phyloP scores from a whole-genome alignment of 2,113 vertebrate genomes.

The Diadophis punctatus region DNA sequence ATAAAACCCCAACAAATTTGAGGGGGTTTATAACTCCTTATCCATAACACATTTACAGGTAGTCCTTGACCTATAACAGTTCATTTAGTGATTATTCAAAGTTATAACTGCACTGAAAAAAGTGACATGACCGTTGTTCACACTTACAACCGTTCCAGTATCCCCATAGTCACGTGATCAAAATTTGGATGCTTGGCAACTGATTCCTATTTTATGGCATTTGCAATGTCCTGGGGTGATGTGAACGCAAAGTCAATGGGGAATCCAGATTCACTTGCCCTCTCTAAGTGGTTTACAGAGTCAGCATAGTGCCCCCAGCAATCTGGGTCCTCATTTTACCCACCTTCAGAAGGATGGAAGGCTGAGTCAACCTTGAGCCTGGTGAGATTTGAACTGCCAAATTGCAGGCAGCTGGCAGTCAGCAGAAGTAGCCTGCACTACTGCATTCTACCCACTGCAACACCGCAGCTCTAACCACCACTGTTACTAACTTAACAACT shows the following conservation, averaged over 20 bases:
- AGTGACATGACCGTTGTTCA: neutral
- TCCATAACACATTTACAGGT: fast-evolving
- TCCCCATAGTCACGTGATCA: neutral
- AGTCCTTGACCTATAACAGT: neutral
- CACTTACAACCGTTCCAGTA: neutral
- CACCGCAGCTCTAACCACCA: too few species aligned
- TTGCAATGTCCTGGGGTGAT: neutral
- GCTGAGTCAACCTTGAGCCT: too few species aligned
- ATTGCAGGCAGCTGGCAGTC: too few species aligned
- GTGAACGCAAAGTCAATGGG: neutral
- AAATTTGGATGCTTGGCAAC: neutral
- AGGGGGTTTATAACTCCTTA: neutral
- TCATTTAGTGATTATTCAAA: neutral
- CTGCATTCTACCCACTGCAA: too few species aligned
- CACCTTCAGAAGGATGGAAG: too few species aligned
- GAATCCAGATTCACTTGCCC: neutral
- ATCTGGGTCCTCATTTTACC: too few species aligned
- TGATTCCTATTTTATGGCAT: neutral
- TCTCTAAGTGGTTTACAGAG: too few species aligned
- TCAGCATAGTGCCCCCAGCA: too few species aligned
- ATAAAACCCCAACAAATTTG: neutral
- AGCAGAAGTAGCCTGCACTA: too few species aligned
- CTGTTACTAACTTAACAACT: neutral
- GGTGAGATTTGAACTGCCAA: too few species aligned
- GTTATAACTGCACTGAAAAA: neutral